Percentiles rank a stretch among this genome's conserved stretches.
phyloP scores from a whole-genome alignment of 92 coral and sea anemone species.

The Anthopleura xanthogrammica region DNA sequence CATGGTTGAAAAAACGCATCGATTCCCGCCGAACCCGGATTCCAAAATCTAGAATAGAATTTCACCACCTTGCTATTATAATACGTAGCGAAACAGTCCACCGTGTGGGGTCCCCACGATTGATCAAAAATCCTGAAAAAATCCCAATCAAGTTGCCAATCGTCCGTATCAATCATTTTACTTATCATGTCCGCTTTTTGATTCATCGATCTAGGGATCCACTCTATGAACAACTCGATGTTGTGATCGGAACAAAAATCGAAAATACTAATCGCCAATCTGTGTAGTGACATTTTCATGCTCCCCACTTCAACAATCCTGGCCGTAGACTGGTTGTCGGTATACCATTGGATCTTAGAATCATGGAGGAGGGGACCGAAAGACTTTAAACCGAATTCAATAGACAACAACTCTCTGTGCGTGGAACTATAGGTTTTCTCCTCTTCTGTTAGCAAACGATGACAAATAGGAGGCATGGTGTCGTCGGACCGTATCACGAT shows the following conservation, averaged over 20 bases:
- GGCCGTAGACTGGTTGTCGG: slow-evolving; percentile 50
- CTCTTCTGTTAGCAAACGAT: slow-evolving; percentile 22
- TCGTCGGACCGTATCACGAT: slow-evolving; percentile 21
- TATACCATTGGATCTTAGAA: slow-evolving; percentile 29
- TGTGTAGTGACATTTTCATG: slow-evolving; percentile 45
- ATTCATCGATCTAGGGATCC: slow-evolving; percentile 54
- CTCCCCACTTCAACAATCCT: slow-evolving; percentile 54
- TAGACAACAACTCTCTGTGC: slow-evolving; percentile 40
- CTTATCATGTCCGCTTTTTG: neutral
- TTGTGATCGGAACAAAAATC: slow-evolving; percentile 15
- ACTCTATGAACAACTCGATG: slow-evolving; percentile 46
- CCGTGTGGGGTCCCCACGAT: slow-evolving; percentile 31
- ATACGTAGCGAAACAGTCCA: slow-evolving; percentile 46
- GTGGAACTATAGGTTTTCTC: slow-evolving; percentile 45
- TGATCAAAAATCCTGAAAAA: slow-evolving; percentile 12
- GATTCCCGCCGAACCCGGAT: slow-evolving; percentile 42
- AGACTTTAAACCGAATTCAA: slow-evolving; percentile 24
- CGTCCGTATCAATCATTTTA: slow-evolving; percentile 41
- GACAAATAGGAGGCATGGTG: neutral
- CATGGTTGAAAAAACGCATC: slow-evolving; percentile 40
- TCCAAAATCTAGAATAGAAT: slow-evolving; percentile 36
- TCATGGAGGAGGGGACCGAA: slow-evolving; percentile 26
- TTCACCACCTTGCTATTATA: slow-evolving; percentile 32
- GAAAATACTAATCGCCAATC: slow-evolving; percentile 39
- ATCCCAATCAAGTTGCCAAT: slow-evolving; percentile 50